A percentile compares a stretch with the other conserved stretches of the same genome.
Evolutionary conservation across 2,113 vertebrate species (phyloP).

Genomic region (Toxotes chatareus): DNA sequence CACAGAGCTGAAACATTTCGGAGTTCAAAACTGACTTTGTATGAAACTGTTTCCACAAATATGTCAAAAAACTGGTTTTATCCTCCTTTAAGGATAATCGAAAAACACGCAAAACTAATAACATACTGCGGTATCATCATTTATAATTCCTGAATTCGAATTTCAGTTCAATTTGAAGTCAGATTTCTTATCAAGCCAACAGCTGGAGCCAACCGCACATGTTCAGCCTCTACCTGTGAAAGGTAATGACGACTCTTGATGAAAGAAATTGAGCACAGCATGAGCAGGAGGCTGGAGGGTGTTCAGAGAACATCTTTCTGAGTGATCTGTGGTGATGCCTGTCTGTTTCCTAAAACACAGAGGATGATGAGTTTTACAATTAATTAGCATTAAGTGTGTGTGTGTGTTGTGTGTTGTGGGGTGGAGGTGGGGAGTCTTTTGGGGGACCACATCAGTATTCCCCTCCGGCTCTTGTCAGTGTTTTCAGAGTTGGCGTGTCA

Average conservation of each 20-base stretch:
- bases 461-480: conserved; percentile 46
- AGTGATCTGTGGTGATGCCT: conserved; percentile 42
- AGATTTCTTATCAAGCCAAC: conserved; percentile 4
- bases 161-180: conserved; percentile 18
- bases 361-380: conserved; percentile 47
- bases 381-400: conserved; percentile 38
- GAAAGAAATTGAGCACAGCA: conserved; percentile 49
- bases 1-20: background rate
- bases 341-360: conserved; percentile 41
- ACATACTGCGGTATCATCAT: background rate
- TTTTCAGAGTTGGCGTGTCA: conserved; percentile 58
- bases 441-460: conserved; percentile 54
- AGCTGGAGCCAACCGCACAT: conserved; percentile 3
- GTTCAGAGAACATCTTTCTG: conserved; percentile 4
- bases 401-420: conserved; percentile 1
- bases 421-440: conserved; percentile 3
- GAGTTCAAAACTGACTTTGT: background rate
- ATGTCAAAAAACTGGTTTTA: no score
- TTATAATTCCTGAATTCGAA: background rate
- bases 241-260: conserved; percentile 38
- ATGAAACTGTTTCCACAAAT: no score
- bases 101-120: background rate
- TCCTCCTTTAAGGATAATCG: background rate
- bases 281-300: background rate
- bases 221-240: conserved; percentile 26